A percentile compares a stretch with the other conserved stretches of the same genome.
phyloP scores from a whole-genome alignment of 2,888 invertebrate species.

The Yponomeuta malinellus region DNA sequence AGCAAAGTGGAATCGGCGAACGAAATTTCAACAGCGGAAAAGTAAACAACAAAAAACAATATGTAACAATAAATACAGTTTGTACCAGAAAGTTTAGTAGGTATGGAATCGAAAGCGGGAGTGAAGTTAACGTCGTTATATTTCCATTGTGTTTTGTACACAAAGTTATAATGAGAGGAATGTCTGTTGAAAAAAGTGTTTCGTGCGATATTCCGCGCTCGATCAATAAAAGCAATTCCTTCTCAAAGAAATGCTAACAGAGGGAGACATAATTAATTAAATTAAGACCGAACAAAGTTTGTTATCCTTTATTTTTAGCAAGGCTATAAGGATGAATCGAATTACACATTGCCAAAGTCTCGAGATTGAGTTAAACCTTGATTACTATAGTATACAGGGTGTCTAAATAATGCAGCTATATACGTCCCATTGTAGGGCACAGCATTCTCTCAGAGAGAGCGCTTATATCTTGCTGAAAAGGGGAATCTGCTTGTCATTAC shows the following conservation, averaged over 20 bases:
- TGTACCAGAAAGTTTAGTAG: conserved; percentile 8
- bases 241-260: conserved; percentile 18
- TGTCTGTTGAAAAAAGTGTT: background rate
- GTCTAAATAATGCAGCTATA: no score
- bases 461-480: no score
- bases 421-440: no score
- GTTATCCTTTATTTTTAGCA: conserved; percentile 45
- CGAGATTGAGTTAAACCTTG: background rate
- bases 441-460: no score
- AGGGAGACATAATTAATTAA: conserved; percentile 49
- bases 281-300: conserved; percentile 52
- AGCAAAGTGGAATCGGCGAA: background rate
- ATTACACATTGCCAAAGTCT: background rate
- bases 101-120: conserved; percentile 14
- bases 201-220: background rate
- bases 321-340: conserved; percentile 15
- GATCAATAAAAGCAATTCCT: conserved; percentile 8
- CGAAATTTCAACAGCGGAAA: conserved; percentile 8
- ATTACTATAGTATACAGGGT: background rate
- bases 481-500: no score
- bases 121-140: conserved; percentile 17
- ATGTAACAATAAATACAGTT: conserved; percentile 17
- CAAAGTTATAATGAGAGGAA: conserved; percentile 18
- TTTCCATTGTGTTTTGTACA: conserved; percentile 17
- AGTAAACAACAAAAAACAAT: conserved; percentile 15